A percentile compares a stretch with the other conserved stretches of the same genome.
phyloP scores from a whole-genome alignment of 2,797 vertebrate species.

The Gadopsis marmoratus region DNA sequence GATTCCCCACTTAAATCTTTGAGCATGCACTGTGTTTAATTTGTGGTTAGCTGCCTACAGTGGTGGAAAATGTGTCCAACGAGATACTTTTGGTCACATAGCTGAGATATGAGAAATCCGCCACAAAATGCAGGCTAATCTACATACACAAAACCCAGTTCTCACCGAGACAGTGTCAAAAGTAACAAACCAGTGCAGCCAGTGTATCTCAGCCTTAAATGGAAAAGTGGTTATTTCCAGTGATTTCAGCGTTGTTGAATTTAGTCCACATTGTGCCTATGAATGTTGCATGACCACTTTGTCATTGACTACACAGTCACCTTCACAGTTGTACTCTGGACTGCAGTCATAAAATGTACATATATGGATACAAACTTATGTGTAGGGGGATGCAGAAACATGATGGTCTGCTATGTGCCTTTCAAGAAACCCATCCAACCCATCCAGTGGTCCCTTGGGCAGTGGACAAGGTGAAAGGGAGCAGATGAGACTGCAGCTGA shows the following conservation, averaged over 20 bases:
- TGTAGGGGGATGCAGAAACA: neutral
- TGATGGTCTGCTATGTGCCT: neutral
- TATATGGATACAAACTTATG: neutral
- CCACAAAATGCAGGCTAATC: neutral
- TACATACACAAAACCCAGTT: neutral
- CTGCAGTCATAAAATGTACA: neutral
- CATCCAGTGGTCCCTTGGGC: slow-evolving; percentile 10
- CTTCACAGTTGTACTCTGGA: neutral
- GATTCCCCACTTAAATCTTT: slow-evolving; percentile 12
- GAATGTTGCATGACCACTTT: neutral
- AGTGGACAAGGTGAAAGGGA: slow-evolving; percentile 15
- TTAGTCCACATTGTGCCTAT: slow-evolving; percentile 1
- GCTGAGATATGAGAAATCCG: neutral
- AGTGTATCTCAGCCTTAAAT: neutral
- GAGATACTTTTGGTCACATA: slow-evolving; percentile 4
- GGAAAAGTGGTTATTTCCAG: neutral
- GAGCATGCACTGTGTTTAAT: slow-evolving; percentile 19
- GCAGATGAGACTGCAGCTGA: slow-evolving; percentile 15
- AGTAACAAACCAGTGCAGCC: neutral
- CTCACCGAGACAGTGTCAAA: neutral
- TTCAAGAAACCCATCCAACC: slow-evolving; percentile 17
- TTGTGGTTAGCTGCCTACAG: slow-evolving; percentile 25
- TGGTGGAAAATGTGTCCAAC: neutral
- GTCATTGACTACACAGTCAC: slow-evolving; percentile 2
- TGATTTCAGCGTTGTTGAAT: neutral